These are phyloP conservation scores for Samia ricini DNA, from an alignment of 1,140 invertebrate species.

Conservation along the genomic window DNA sequence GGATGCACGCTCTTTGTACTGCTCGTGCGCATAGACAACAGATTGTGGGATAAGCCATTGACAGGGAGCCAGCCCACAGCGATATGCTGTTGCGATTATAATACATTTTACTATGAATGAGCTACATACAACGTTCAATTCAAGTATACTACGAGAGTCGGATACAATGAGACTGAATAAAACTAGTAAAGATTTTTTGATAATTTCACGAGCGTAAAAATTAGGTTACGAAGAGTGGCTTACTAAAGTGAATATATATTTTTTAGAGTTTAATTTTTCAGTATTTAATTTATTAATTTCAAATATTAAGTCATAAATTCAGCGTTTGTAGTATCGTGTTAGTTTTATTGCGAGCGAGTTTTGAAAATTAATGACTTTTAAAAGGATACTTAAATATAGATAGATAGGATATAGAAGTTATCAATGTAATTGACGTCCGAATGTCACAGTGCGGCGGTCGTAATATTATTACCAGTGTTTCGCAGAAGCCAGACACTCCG, in stretches of 20 bases:
- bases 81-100: conserved; percentile 18
- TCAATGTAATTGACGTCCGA: background rate
- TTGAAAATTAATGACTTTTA: background rate
- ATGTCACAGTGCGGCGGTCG: background rate
- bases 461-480: conserved; percentile 19
- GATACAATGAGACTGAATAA: background rate
- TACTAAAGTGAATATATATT: too few relatives aligned
- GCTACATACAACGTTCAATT: background rate
- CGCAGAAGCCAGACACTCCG: conserved; percentile 60
- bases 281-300: too few relatives aligned
- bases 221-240: too few relatives aligned
- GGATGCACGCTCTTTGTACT: conserved; percentile 37
- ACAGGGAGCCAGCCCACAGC: conserved; percentile 18
- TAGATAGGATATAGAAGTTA: background rate
- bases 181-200: too few relatives aligned
- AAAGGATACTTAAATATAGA: background rate
- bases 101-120: conserved; percentile 8
- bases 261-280: too few relatives aligned
- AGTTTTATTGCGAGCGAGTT: background rate
- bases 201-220: too few relatives aligned
- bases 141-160: background rate
- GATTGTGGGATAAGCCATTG: conserved; percentile 50
- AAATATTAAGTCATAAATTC: too few relatives aligned
- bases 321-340: too few relatives aligned
- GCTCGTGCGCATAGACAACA: conserved; percentile 47